Conservation (phyloP, 2,113 vertebrate genomes). For the Oncorhynchus nerka region DNA sequence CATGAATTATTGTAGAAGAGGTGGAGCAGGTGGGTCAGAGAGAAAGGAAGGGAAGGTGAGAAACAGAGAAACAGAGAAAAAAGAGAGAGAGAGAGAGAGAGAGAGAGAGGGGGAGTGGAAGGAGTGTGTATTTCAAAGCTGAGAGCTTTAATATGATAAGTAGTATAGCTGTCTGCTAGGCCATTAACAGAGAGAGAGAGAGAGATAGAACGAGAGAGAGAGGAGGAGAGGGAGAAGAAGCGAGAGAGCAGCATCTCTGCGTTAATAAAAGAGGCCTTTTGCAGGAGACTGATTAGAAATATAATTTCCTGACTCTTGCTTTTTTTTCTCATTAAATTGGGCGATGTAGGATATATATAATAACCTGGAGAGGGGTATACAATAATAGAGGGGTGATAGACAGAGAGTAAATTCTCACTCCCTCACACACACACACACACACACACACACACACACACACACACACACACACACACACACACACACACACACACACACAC, state of each 20-base stretch:
- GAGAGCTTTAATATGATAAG: constrained; percentile 61
- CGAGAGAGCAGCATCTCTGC: constrained; percentile 33
- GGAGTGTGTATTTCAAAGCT: constrained; percentile 7
- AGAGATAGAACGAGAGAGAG: constrained; percentile 19
- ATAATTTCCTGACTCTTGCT: constrained; percentile 66
- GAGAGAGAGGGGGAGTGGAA: too few relatives aligned
- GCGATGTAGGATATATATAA: constrained; percentile 44
- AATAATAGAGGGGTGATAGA: constrained; percentile 44
- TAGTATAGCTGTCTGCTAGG: constrained; percentile 31
- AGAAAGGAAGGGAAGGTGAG: neutral
- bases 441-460: constrained; percentile 8
- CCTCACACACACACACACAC: constrained; percentile 7
- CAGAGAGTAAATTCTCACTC: constrained; percentile 4
- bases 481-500: neutral
- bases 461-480: neutral
- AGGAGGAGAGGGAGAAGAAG: neutral
- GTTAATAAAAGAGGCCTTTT: constrained; percentile 70
- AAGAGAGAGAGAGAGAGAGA: neutral
- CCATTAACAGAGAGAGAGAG: constrained; percentile 44
- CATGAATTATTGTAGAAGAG: too few relatives aligned
- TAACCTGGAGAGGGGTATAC: constrained; percentile 41
- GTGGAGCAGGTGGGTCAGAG: constrained; percentile 6
- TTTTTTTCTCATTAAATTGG: constrained; percentile 50
- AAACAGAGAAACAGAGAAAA: neutral
- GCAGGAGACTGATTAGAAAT: constrained; percentile 68